A percentile compares a stretch with the other conserved stretches of the same genome.
Conservation (phyloP, 2,888 invertebrate genomes). For the Nymphalis urticae region DNA sequence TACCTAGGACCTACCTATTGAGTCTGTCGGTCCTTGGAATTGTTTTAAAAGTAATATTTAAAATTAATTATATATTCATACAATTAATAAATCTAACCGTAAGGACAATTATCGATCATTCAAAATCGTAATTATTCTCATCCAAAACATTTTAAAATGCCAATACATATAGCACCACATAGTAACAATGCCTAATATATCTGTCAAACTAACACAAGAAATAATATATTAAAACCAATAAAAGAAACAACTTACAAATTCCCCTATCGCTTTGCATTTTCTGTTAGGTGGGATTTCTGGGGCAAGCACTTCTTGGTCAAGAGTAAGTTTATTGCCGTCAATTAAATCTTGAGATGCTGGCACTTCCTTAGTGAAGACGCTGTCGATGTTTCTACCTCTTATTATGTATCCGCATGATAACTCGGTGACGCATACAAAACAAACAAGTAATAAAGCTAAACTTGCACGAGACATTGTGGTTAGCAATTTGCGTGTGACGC, state of each 20-base stretch:
- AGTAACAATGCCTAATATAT: too few relatives aligned
- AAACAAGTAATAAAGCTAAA: constrained; percentile 40
- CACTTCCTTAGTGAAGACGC: constrained; percentile 37
- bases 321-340: constrained; percentile 37
- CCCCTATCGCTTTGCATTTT: constrained; percentile 58
- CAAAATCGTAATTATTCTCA: neutral
- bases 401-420: constrained; percentile 51
- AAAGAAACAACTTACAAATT: constrained; percentile 58
- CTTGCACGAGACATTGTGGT: constrained; percentile 49
- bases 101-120: too few relatives aligned
- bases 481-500: constrained; percentile 35
- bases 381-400: constrained; percentile 39
- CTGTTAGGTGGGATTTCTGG: constrained; percentile 25
- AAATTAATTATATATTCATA: too few relatives aligned
- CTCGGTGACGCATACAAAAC: constrained; percentile 42
- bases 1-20: too few relatives aligned
- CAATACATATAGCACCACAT: too few relatives aligned
- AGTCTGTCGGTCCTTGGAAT: neutral
- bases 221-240: constrained; percentile 5
- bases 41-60: too few relatives aligned
- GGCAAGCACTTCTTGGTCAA: constrained; percentile 17
- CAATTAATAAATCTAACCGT: too few relatives aligned
- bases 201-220: too few relatives aligned
- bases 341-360: constrained; percentile 39
- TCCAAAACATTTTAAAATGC: neutral